Percentiles rank a stretch among this genome's conserved stretches.
Conservation (phyloP, 2,113 vertebrate species). For the Pterocles gutturalis region DNA sequence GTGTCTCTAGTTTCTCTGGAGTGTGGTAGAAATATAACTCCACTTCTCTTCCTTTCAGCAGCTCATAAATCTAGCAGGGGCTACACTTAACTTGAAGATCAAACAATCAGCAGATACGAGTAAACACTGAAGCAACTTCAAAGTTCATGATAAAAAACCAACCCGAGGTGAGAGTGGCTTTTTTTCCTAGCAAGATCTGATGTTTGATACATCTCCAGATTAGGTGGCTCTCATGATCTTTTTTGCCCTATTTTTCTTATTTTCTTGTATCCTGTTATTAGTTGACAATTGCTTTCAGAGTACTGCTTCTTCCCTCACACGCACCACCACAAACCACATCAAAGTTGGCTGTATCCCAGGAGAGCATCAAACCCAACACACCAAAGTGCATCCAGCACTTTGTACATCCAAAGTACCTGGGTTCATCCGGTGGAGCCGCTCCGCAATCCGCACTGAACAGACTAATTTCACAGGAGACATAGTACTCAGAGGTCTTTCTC, state of each 20-base stretch:
- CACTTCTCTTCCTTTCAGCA: neutral
- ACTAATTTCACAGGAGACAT: neutral
- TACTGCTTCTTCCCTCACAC: neutral
- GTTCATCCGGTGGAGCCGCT: neutral
- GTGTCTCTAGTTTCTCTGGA: neutral
- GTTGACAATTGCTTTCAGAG: neutral
- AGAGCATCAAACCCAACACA: neutral
- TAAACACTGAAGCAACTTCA: constrained; percentile 35
- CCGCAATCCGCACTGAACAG: neutral
- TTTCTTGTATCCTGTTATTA: neutral
- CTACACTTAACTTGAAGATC: constrained; percentile 43
- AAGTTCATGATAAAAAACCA: constrained; percentile 5
- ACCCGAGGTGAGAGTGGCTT: neutral
- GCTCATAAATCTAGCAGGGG: neutral
- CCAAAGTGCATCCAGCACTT: neutral
- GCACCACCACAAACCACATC: neutral
- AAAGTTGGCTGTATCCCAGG: neutral
- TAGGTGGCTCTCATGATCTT: neutral
- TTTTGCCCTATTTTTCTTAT: neutral
- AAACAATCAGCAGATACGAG: constrained; percentile 42
- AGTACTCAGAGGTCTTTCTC: neutral
- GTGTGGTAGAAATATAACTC: neutral
- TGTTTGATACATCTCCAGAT: constrained; percentile 1
- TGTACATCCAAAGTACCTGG: neutral
- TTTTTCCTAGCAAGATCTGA: neutral